Evolutionary conservation across 2,113 vertebrate species (phyloP).

Genomic region (Scopus umbretta): DNA sequence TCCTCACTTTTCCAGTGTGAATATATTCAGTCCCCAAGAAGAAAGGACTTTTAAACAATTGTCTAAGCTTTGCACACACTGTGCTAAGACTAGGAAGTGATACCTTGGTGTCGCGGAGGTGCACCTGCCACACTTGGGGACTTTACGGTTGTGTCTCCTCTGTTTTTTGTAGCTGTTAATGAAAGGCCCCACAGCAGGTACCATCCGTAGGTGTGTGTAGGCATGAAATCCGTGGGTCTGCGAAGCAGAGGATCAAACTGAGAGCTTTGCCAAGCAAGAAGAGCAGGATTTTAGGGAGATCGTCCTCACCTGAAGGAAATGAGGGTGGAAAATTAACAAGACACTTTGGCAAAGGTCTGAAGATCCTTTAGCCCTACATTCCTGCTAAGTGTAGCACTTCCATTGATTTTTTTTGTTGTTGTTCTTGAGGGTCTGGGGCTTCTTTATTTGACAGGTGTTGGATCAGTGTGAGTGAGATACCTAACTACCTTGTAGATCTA

Average conservation of each 20-base stretch:
- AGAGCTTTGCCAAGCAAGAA: not conserved
- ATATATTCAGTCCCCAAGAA: not conserved
- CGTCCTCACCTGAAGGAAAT: not conserved
- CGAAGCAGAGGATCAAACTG: not conserved
- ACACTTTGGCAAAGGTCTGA: not conserved
- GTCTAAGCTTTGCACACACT: not conserved
- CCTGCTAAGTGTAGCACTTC: not conserved
- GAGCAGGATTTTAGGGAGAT: not conserved
- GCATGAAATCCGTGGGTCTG: not conserved
- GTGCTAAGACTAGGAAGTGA: not conserved
- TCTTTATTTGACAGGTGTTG: not conserved
- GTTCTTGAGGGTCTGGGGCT: not conserved
- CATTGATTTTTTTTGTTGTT: not conserved
- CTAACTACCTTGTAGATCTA: not conserved
- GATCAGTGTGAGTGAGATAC: not conserved
- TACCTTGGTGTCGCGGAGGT: not conserved
- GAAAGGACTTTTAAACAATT: not conserved
- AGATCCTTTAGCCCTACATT: not conserved
- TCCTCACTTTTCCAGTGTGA: slow-evolving; percentile 19
- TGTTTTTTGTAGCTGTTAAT: not conserved
- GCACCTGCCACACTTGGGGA: not conserved
- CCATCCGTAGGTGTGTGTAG: not conserved
- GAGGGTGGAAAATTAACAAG: not conserved
- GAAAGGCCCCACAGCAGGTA: not conserved
- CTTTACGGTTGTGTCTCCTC: not conserved